These are phyloP conservation scores for Styela clava DNA, from an alignment of 23 tunicate genomes.

Conservation along the genomic window DNA sequence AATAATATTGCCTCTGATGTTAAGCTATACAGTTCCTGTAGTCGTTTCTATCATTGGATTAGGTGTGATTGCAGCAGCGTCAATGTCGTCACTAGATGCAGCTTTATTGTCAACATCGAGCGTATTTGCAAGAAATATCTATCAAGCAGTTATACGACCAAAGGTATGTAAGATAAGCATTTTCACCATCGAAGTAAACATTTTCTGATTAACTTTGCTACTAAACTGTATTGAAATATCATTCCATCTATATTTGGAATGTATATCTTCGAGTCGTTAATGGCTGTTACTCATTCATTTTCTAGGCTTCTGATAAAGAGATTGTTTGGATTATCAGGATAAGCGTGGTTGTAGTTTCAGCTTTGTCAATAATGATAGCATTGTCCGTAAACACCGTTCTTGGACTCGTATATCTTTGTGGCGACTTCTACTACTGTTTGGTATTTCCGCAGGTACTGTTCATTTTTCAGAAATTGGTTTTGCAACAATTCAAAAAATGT, in stretches of 20 bases:
- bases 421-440: neutral
- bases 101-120: neutral
- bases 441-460: neutral
- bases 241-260: too few species aligned
- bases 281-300: too few species aligned
- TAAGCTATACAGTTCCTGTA: neutral
- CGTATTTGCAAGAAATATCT: constrained; percentile 5
- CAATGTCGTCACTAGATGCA: constrained; percentile 5
- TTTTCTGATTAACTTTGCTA: too few species aligned
- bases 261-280: too few species aligned
- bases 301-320: constrained; percentile 12
- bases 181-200: too few species aligned
- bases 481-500: too few species aligned
- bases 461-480: too few species aligned
- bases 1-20: neutral
- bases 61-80: constrained; percentile 10
- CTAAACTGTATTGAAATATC: too few species aligned
- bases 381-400: neutral
- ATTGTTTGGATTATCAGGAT: neutral
- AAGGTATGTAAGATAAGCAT: neutral
- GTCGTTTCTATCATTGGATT: constrained; percentile 1
- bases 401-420: neutral
- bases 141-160: neutral
- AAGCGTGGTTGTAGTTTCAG: neutral
- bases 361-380: neutral